A percentile compares a stretch with the other conserved stretches of the same genome.
Evolutionary conservation across 1,140 invertebrate species (phyloP).

Genomic region (Bombus pascuorum): DNA sequence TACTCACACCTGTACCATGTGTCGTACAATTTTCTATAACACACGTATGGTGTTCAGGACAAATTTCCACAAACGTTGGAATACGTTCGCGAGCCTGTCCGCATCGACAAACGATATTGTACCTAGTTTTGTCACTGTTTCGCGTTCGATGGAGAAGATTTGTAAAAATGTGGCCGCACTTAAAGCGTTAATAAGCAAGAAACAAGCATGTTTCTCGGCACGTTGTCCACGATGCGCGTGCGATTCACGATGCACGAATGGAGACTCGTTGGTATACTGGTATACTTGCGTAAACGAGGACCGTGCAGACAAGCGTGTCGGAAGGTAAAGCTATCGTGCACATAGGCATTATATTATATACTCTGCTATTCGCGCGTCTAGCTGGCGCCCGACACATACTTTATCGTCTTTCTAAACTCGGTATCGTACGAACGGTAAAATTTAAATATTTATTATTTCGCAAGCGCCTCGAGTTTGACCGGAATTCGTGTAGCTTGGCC

Average conservation of each 20-base stretch:
- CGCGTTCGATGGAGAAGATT: neutral
- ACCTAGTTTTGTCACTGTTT: neutral
- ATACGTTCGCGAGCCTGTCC: no score
- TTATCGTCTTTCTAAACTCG: constrained; percentile 66
- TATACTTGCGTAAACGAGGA: constrained; percentile 50
- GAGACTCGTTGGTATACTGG: neutral
- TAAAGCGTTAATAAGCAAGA: neutral
- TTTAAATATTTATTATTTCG: constrained; percentile 70
- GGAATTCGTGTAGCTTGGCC: neutral
- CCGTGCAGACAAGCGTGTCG: constrained; percentile 64
- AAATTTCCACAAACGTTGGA: no score
- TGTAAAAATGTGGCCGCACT: neutral
- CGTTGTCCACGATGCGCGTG: neutral
- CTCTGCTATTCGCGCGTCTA: constrained; percentile 71
- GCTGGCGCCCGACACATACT: constrained; percentile 69
- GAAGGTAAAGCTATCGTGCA: constrained; percentile 50
- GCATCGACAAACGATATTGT: neutral
- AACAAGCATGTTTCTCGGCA: neutral
- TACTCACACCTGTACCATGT: no score
- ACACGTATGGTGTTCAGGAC: no score
- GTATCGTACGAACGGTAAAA: constrained; percentile 61
- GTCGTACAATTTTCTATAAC: no score
- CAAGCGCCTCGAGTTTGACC: constrained; percentile 16
- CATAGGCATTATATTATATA: constrained; percentile 64
- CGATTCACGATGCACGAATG: constrained; percentile 14